Base-by-base conservation (phyloP, 2,113 vertebrate genomes). In the Myocastor coypus region DNA sequence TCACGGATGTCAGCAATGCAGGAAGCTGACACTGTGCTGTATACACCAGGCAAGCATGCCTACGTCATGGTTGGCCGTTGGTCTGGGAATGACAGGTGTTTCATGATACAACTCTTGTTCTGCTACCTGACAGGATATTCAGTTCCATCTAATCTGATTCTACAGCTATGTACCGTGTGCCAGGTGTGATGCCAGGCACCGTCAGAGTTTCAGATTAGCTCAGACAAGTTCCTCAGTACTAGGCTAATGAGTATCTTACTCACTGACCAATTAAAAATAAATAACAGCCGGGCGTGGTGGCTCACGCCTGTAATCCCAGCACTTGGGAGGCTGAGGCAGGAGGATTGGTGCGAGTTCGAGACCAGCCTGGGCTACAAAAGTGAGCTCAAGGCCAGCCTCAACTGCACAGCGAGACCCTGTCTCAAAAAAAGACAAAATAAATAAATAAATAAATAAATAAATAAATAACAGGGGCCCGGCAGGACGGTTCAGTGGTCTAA, bases 11-110 rank as follows among this genome's bases (percentile, higher is more conserved):
- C 30, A 82, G 46, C 77, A 92, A 93, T 85, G 87, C 91, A 97
- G 92, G 87, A 96, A 94, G 84, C 52, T 71, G 83, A 77, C 83
- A 71, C 82, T 40, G 37, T 66, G 75, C 32, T 69, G 95, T 95
- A 89, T 30, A 28, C 91, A 94, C 34, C 55, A 2, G 37, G 32
- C 30, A 94, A 83, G 91, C 69, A 87, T 78, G 89, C 91, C 46
- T 78, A 91, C 78, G 81, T 96, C 96, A 97, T 34, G 3, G 55
- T 16, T 87, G 85, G 66, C 83, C 93, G 81, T 78, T 89, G 66
- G 0, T 85, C 91, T 87, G 84, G 97, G 87, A 96, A 50, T n/a
- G 34, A 80, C 32, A 61, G 82, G 6, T 96, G 95, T 96, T 86
- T 20, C 30, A 88, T 83, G 94, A 93, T 95, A 80, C 12, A 68